Evolutionary conservation across 2,797 vertebrate species (phyloP).

Genomic region (Myiotriccus ornatus): DNA sequence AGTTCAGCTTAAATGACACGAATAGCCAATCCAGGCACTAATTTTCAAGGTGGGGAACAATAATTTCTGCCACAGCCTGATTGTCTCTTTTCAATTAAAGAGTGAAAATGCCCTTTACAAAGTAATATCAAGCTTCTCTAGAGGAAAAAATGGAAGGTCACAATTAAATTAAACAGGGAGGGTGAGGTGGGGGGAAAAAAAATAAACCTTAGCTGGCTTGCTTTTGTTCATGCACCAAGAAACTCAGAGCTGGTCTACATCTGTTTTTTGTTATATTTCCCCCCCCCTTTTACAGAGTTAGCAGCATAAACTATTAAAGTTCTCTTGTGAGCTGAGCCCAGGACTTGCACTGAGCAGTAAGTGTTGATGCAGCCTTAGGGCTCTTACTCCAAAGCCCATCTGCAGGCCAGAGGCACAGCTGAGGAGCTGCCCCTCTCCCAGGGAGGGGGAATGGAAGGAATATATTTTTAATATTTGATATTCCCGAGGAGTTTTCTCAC

Average conservation of each 20-base stretch:
- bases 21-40: conserved; percentile 27
- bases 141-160: conserved; percentile 57
- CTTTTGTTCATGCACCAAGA: neutral
- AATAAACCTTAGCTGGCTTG: neutral
- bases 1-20: neutral
- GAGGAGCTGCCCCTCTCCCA: neutral
- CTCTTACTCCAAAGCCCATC: neutral
- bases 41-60: conserved; percentile 52
- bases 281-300: neutral
- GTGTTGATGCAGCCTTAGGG: neutral
- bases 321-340: neutral
- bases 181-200: fast-evolving
- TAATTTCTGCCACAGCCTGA: conserved; percentile 47
- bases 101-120: conserved; percentile 50
- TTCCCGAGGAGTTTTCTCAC: conserved; percentile 44
- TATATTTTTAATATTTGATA: conserved; percentile 26
- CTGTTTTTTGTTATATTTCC: neutral
- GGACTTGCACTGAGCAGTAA: neutral
- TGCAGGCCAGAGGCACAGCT: neutral
- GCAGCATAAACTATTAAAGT: conserved; percentile 48
- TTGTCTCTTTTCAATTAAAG: conserved; percentile 64
- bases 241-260: neutral
- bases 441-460: neutral
- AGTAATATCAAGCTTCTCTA: conserved; percentile 50
- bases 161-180: conserved; percentile 35